phyloP scores from a whole-genome alignment of 2,797 vertebrate species.

The Heterohyrax brucei region DNA sequence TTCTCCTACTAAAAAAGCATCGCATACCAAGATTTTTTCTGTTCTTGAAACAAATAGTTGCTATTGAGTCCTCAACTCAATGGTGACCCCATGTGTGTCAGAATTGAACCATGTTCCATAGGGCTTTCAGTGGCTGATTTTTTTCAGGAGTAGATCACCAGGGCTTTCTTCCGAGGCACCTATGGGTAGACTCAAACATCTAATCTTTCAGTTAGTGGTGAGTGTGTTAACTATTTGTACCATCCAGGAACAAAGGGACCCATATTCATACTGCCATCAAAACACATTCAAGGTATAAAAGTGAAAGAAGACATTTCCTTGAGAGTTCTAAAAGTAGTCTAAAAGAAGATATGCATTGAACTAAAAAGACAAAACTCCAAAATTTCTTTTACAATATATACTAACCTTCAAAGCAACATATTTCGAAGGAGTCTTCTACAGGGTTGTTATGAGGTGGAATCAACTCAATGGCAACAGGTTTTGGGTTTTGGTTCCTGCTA shows the following conservation, averaged over 20 bases:
- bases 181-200: neutral
- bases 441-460: no score
- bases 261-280: constrained; percentile 29
- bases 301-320: constrained; percentile 49
- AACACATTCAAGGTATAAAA: constrained; percentile 62
- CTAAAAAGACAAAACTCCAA: constrained; percentile 63
- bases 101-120: neutral
- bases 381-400: constrained; percentile 51
- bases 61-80: neutral
- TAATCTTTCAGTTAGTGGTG: neutral
- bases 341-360: neutral
- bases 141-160: neutral
- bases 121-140: neutral
- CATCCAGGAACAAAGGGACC: neutral
- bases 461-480: no score
- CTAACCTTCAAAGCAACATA: constrained; percentile 50
- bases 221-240: neutral
- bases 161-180: neutral
- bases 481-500: neutral
- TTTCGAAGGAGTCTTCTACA: constrained; percentile 42
- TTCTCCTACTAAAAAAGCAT: constrained; percentile 51
- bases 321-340: constrained; percentile 33
- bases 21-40: constrained; percentile 15
- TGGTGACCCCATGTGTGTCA: neutral
- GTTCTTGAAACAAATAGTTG: constrained; percentile 46